Evolutionary conservation across 2,113 vertebrate genomes (phyloP).

Genomic region (Zingel zingel): DNA sequence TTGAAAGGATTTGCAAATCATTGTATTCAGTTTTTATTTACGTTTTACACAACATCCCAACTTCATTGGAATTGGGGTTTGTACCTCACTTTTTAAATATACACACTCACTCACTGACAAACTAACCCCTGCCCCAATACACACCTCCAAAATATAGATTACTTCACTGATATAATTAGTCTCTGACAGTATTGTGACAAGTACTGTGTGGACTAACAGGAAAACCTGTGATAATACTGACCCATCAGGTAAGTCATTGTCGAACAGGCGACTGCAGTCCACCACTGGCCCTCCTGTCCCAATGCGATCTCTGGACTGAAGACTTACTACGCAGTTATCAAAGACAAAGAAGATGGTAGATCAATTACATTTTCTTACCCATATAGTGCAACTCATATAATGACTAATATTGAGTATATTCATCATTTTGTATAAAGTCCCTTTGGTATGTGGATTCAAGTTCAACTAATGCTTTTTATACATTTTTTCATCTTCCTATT

Average conservation of each 20-base stretch:
- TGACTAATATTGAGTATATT: not conserved
- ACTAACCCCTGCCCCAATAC: not conserved
- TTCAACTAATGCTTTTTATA: not conserved
- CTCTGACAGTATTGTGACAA: not conserved
- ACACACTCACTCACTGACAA: not conserved
- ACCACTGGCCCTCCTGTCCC: slow-evolving; percentile 95
- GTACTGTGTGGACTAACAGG: not conserved
- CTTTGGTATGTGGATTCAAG: not conserved
- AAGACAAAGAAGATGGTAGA: slow-evolving; percentile 9
- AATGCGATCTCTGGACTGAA: slow-evolving; percentile 96
- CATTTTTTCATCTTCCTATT: not conserved
- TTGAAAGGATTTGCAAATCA: too few relatives aligned
- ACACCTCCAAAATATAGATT: not conserved
- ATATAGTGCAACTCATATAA: not conserved
- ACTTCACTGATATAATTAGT: not conserved
- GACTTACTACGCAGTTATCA: slow-evolving; percentile 87
- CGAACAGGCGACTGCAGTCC: slow-evolving; percentile 96
- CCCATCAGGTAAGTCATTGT: slow-evolving; percentile 97
- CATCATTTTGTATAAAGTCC: not conserved
- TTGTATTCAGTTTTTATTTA: too few relatives aligned
- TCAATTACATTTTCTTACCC: not conserved
- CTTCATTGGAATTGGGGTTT: too few relatives aligned
- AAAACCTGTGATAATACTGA: slow-evolving; percentile 78
- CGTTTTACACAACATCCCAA: too few relatives aligned
- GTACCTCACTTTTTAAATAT: not conserved